Conservation (phyloP, 2,113 vertebrate genomes). For the Nesogale talazaci region DNA sequence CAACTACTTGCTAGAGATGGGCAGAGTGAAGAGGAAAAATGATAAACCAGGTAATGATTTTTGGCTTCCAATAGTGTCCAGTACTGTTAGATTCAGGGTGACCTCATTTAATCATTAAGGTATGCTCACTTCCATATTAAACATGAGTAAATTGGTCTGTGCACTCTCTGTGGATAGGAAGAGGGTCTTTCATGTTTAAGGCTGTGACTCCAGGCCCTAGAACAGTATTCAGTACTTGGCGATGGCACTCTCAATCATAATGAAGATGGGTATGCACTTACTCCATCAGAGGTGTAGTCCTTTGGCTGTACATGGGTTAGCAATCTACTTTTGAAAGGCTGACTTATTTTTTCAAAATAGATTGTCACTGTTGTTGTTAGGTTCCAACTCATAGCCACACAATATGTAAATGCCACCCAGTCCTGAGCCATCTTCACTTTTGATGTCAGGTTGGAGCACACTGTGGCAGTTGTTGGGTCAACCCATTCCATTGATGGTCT, state of each 20-base stretch:
- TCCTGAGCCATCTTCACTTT: no score
- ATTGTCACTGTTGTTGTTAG: no score
- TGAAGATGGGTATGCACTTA: neutral
- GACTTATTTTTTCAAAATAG: no score
- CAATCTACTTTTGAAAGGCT: neutral
- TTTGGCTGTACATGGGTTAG: neutral
- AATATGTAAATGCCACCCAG: no score
- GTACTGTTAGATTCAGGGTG: neutral
- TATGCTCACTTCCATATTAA: neutral
- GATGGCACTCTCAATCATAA: neutral
- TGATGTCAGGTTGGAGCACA: no score
- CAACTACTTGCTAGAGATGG: no score
- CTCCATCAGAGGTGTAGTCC: neutral
- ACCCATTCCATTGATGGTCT: no score
- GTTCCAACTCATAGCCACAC: no score
- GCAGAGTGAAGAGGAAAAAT: no score
- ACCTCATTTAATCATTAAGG: neutral
- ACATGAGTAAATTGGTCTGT: neutral
- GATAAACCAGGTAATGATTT: neutral
- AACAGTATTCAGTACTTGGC: rapidly evolving
- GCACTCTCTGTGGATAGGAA: neutral
- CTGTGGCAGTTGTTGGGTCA: no score
- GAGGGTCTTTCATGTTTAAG: neutral
- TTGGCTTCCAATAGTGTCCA: neutral
- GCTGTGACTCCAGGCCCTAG: neutral